Percentiles rank a stretch among this genome's conserved stretches.
phyloP scores from a whole-genome alignment of 2,113 vertebrate species.

The Sylvilagus bachmani region DNA sequence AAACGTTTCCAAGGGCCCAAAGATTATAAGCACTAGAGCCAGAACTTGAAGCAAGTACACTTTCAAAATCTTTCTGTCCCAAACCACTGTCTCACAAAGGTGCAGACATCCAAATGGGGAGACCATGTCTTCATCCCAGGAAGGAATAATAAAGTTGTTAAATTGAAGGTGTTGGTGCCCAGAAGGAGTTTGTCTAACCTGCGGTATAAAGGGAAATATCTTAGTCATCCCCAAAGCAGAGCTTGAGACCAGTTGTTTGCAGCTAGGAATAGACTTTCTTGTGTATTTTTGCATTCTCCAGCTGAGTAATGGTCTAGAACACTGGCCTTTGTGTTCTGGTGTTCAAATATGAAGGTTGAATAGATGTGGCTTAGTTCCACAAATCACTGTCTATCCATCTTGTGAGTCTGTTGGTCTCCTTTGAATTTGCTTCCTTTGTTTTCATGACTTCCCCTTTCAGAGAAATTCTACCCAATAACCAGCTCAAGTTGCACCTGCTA shows the following conservation, averaged over 20 bases:
- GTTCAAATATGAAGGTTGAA: constrained; percentile 16
- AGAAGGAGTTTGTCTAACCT: background rate
- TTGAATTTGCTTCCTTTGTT: background rate
- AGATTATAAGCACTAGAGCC: constrained; percentile 30
- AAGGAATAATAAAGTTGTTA: constrained; percentile 2
- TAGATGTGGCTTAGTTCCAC: background rate
- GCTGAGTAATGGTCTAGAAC: background rate
- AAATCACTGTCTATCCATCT: background rate
- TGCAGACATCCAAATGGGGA: background rate
- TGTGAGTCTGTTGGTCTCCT: background rate
- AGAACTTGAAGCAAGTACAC: background rate
- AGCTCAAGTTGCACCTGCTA: background rate
- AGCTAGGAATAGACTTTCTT: background rate
- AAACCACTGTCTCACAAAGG: background rate
- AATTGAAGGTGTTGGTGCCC: background rate
- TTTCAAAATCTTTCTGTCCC: background rate
- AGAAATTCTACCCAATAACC: background rate
- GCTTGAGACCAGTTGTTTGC: background rate
- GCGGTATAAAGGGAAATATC: background rate
- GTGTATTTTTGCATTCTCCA: background rate
- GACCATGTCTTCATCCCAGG: background rate
- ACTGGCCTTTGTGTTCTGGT: background rate
- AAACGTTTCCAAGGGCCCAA: background rate
- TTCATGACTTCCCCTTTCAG: background rate
- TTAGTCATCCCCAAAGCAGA: background rate